Evolutionary conservation across 23 tunicate genomes (phyloP).

Genomic region (Halocynthia roretzi): DNA sequence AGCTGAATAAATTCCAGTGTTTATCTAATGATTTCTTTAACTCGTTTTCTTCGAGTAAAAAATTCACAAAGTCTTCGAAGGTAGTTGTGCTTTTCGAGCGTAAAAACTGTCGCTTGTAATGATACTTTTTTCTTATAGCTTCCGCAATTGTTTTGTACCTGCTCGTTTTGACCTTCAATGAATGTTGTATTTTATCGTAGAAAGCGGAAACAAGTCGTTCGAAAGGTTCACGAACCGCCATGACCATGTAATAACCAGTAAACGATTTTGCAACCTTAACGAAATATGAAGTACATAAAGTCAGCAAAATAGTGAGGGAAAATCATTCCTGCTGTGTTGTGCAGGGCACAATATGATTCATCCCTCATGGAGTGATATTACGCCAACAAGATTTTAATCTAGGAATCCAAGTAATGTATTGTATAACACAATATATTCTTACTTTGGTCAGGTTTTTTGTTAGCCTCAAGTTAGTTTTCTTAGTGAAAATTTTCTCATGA

Average conservation of each 20-base stretch:
- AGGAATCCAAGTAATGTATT: too few species aligned
- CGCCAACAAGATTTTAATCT: not conserved
- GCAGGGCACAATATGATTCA: too few species aligned
- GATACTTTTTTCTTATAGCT: not conserved
- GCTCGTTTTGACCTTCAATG: not conserved
- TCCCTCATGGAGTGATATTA: too few species aligned
- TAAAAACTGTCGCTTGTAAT: not conserved
- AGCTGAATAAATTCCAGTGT: conserved; percentile 1
- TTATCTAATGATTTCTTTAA: not conserved
- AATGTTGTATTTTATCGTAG: not conserved
- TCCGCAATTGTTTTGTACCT: not conserved
- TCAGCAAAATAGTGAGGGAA: too few species aligned
- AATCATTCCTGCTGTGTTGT: too few species aligned
- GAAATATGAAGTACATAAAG: too few species aligned
- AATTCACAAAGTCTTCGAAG: conserved; percentile 3
- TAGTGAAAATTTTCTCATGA: too few species aligned
- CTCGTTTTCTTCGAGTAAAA: not conserved
- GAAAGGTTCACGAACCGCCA: not conserved
- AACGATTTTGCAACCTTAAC: too few species aligned
- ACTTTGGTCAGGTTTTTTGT: too few species aligned
- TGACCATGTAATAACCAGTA: not conserved
- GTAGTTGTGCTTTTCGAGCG: not conserved
- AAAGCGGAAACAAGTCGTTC: not conserved
- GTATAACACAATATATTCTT: too few species aligned
- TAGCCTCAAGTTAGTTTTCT: too few species aligned